Evolutionary conservation across 2,888 invertebrate species (phyloP), one percentile per base, ranked within the genome.

Genomic region (Drosophila fulvimacula): DNA sequence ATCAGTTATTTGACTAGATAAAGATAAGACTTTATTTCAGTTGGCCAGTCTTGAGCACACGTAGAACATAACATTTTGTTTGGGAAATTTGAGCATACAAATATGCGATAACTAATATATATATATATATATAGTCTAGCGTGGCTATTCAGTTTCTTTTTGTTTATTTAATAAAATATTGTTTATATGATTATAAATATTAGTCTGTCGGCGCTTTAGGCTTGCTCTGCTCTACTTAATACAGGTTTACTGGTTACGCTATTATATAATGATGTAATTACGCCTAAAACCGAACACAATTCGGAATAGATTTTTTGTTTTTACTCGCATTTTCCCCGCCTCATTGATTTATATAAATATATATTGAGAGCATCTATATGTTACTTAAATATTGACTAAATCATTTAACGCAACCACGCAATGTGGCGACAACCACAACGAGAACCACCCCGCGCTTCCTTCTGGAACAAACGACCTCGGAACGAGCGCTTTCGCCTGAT

Each of bases 321-420:
- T 36, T 36, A n/a, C 21, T 49, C 48, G 32, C 34, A 48, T 58
- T 71, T 55, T n/a, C 24, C 39, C 44, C 56, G 34, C 21, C 32
- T 27, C 17, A 44, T 36, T 38, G 11, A 56, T 13, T 36, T 39
- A 19, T 17, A 60, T 32, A 63, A 6, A 27, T 48, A 48, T 48
- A 46, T n/a, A n/a, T n/a, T n/a, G n/a, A n/a, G n/a, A 48, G 30
- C 56, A 65, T 62, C 67, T 65, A 79, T 75, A 82, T 78, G 70
- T 64, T 66, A 79, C 67, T 66, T 74, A 84, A 87, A 89, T 88
- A 88, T 90, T 90, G 89, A 74, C 85, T 82, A 74, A 89, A 84
- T 87, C 87, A 90, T 90, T 90, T 88, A 89, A 78, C 84, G 72
- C 60, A 73, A 72, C 72, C 85, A 87, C 88, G 88, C 88, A 82